Base-by-base conservation (phyloP, 2,113 vertebrate species). In the Paedocypris sp. region DNA sequence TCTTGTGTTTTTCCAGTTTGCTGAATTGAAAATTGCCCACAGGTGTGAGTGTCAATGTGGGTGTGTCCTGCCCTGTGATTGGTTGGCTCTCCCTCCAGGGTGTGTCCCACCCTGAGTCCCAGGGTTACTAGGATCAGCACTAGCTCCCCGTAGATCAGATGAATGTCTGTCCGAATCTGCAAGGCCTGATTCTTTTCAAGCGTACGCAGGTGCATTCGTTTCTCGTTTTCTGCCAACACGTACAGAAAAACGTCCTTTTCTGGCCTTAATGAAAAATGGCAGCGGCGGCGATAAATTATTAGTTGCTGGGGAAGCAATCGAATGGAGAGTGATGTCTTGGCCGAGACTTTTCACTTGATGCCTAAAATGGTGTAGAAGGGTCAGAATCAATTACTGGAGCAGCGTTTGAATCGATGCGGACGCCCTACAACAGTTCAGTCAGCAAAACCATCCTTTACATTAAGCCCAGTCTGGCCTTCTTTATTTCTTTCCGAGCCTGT, bases 81-180 rank as follows among this genome's bases (percentile, higher is more conserved):
- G n/a, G n/a, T n/a, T n/a, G n/a, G n/a, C n/a, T n/a, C n/a, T n/a
- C n/a, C n/a, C n/a, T n/a, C n/a, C n/a, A n/a, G n/a, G n/a, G n/a
- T n/a, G n/a, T n/a, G n/a, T n/a, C n/a, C n/a, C n/a, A n/a, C n/a
- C n/a, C n/a, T n/a, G n/a, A n/a, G n/a, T n/a, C n/a, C n/a, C n/a
- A n/a, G n/a, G n/a, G n/a, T n/a, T n/a, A n/a, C n/a, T n/a, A n/a
- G n/a, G n/a, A n/a, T n/a, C n/a, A n/a, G n/a, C n/a, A n/a, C n/a
- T n/a, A n/a, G n/a, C 19, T 63, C 31, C 29, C 53, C 53, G n/a
- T 48, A 23, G 26, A 54, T 25, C 46, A 56, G 51, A 57, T 47
- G 10, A 46, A 64, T 64, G 42, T 62, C 31, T 10, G 16, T 18
- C 38, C 3, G 25, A 20, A 36, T 46, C 39, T 20, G 15, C 29